phyloP scores from a whole-genome alignment of 64 coral and sea anemone genomes.

The Stichodactyla mertensii region DNA sequence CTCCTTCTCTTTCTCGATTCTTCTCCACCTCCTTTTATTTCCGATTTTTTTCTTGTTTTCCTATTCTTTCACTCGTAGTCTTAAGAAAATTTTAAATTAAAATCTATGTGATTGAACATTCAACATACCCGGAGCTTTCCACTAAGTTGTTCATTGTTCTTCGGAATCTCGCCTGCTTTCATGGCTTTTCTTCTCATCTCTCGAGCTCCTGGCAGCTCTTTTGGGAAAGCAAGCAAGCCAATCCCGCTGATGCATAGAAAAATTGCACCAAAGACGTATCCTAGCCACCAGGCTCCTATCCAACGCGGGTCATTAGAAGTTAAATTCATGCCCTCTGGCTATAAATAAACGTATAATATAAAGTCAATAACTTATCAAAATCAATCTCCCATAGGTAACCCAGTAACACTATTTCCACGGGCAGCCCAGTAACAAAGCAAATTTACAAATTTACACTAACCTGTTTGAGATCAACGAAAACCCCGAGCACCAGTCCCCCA shows the following conservation, averaged over 20 bases:
- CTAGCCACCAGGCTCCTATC: conserved; percentile 99
- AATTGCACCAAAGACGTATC: conserved; percentile 63
- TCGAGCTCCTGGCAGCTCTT: conserved; percentile 64
- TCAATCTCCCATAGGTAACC: no score
- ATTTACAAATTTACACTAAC: neutral
- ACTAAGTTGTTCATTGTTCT: conserved; percentile 43
- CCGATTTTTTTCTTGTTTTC: no score
- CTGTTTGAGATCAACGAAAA: conserved; percentile 63
- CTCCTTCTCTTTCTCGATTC: no score
- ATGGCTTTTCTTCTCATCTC: conserved; percentile 60
- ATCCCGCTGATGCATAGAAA: conserved; percentile 39
- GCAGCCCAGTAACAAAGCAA: neutral
- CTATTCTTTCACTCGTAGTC: no score
- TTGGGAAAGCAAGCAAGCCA: conserved; percentile 76
- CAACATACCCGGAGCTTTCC: conserved; percentile 47
- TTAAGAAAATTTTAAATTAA: no score
- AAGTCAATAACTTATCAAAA: no score
- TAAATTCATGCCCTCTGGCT: conserved; percentile 71
- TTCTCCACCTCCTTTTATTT: no score
- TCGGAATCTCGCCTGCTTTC: conserved; percentile 62
- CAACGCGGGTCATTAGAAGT: conserved; percentile 67
- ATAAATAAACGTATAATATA: neutral
- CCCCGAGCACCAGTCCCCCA: conserved; percentile 51
- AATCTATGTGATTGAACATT: no score
- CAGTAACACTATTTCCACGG: neutral